These are phyloP conservation scores for Crematogaster levior DNA, from an alignment of 2,888 invertebrate genomes.

Conservation along the genomic window DNA sequence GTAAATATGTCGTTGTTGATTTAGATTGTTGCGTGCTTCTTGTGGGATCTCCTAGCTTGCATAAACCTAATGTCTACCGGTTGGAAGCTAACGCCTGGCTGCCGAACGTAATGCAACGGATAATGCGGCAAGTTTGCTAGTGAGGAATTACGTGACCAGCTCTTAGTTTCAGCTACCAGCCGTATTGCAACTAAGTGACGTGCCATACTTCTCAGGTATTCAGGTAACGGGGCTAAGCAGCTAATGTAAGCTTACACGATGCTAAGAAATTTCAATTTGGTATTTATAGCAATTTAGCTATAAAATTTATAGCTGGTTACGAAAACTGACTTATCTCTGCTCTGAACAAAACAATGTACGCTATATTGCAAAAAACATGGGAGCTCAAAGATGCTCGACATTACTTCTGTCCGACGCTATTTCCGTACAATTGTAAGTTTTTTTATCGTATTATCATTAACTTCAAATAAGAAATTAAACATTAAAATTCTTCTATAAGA, in stretches of 20 bases:
- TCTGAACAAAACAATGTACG: slow-evolving; percentile 3
- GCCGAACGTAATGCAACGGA: slow-evolving; percentile 74
- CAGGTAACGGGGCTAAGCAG: slow-evolving; percentile 21
- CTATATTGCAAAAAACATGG: background rate
- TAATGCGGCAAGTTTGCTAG: slow-evolving; percentile 76
- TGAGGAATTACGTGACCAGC: slow-evolving; percentile 73
- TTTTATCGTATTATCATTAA: background rate
- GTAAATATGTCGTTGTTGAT: slow-evolving; percentile 62
- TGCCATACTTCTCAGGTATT: slow-evolving; percentile 24
- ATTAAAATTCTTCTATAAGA: background rate
- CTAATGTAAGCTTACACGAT: slow-evolving; percentile 22
- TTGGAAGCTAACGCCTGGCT: slow-evolving; percentile 69
- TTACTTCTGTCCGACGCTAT: background rate
- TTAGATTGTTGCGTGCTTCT: slow-evolving; percentile 64
- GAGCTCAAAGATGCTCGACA: background rate
- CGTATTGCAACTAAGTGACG: slow-evolving; percentile 53
- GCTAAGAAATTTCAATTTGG: slow-evolving; percentile 41
- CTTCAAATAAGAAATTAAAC: background rate
- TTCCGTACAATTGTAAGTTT: background rate
- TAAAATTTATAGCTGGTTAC: background rate
- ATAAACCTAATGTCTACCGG: slow-evolving; percentile 67
- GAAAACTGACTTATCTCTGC: background rate
- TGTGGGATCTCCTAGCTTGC: slow-evolving; percentile 69
- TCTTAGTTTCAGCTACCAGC: slow-evolving; percentile 55
- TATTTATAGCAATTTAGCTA: slow-evolving; percentile 27